phyloP scores from a whole-genome alignment of 2,797 vertebrate genomes.

The Zenarchopterus dispar region DNA sequence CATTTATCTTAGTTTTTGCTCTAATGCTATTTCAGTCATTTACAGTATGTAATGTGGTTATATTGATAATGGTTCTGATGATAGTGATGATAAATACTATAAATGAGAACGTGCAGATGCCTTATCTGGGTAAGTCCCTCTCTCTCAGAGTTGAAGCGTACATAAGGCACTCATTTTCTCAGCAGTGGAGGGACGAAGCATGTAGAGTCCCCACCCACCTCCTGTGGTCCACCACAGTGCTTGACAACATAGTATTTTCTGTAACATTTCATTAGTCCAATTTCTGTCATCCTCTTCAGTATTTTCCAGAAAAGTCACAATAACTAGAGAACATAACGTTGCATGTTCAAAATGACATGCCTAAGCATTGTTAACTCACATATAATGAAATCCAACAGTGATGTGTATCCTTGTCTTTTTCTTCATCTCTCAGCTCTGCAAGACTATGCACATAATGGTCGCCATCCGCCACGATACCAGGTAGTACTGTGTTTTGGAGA shows the following conservation, averaged over 20 bases:
- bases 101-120: constrained; percentile 26
- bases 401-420: neutral
- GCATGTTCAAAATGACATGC: neutral
- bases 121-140: constrained; percentile 59
- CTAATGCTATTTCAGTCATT: neutral
- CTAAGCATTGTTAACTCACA: neutral
- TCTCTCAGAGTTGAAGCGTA: constrained; percentile 8
- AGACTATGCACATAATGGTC: constrained; percentile 89
- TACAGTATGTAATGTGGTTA: constrained; percentile 10
- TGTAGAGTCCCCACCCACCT: constrained; percentile 74
- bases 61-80: constrained; percentile 5
- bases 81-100: constrained; percentile 20
- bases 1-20: neutral
- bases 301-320: constrained; percentile 44
- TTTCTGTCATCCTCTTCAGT: constrained; percentile 44
- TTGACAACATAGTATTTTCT: constrained; percentile 35
- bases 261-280: constrained; percentile 29
- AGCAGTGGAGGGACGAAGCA: constrained; percentile 24
- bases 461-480: constrained; percentile 89
- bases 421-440: constrained; percentile 86
- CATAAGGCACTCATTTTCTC: constrained; percentile 40
- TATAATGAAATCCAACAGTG: neutral
- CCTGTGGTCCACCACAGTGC: constrained; percentile 62
- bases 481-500: constrained; percentile 95
- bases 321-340: constrained; percentile 14